phyloP scores from a whole-genome alignment of 2,113 vertebrate genomes.

The Leptobrachium ailaonicum region DNA sequence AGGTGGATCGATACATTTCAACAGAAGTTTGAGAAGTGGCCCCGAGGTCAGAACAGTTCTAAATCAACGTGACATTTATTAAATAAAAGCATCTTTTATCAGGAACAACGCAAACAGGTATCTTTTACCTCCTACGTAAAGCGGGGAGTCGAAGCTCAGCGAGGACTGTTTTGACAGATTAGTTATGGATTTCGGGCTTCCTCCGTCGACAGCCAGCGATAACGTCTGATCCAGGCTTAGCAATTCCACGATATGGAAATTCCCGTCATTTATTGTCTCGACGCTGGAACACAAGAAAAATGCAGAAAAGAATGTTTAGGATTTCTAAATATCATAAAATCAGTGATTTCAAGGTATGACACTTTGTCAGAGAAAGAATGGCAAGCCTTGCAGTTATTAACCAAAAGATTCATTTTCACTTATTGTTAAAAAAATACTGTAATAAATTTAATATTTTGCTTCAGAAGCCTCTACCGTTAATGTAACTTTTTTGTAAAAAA shows the following conservation, averaged over 20 bases:
- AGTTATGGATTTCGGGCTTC: constrained; percentile 89
- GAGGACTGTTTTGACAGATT: constrained; percentile 89
- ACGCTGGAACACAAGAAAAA: constrained; percentile 71
- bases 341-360: no score
- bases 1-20: constrained; percentile 15
- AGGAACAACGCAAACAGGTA: constrained; percentile 44
- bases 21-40: constrained; percentile 4
- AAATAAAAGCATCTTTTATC: constrained; percentile 22
- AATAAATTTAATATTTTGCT: no score
- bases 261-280: constrained; percentile 96
- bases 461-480: no score
- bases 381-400: no score
- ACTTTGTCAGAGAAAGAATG: no score
- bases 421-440: no score
- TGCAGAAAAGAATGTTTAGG: not conserved
- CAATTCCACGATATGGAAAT: constrained; percentile 92
- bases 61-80: constrained; percentile 15
- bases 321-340: not conserved
- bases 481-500: no score
- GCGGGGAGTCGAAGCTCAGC: constrained; percentile 83
- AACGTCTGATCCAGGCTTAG: constrained; percentile 87
- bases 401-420: no score
- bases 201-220: constrained; percentile 90
- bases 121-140: constrained; percentile 92
- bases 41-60: constrained; percentile 18